phyloP scores from a whole-genome alignment of 2,797 vertebrate genomes.

The Vespertilio murinus region DNA sequence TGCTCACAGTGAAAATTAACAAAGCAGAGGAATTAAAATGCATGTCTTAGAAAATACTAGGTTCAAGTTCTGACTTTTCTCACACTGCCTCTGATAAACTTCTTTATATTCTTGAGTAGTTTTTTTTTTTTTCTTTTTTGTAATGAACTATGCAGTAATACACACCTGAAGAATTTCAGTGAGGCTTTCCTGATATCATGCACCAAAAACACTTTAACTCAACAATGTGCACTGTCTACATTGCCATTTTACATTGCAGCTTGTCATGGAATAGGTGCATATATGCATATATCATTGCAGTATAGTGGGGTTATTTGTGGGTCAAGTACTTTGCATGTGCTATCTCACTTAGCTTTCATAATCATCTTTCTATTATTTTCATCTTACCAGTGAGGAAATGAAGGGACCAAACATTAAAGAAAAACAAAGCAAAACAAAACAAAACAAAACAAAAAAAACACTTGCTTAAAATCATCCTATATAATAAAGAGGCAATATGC shows the following conservation, averaged over 20 bases:
- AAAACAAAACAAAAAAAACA: too few species aligned
- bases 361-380: not conserved
- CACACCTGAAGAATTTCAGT: not conserved
- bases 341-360: not conserved
- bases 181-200: not conserved
- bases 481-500: too few species aligned
- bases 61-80: not conserved
- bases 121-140: not conserved
- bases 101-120: not conserved
- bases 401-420: too few species aligned
- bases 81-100: not conserved
- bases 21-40: not conserved
- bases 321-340: not conserved
- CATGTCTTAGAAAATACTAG: not conserved
- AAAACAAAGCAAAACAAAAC: too few species aligned
- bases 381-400: not conserved
- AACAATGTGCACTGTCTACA: fast-evolving
- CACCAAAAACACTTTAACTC: not conserved
- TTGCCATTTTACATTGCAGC: not conserved
- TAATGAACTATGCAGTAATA: not conserved
- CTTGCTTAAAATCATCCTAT: not conserved
- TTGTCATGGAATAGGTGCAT: not conserved
- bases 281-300: not conserved
- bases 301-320: not conserved
- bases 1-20: not conserved